These are phyloP conservation scores for Kuschelorhynchus macadamiae DNA, from an alignment of 2,888 invertebrate genomes.

Conservation along the genomic window DNA sequence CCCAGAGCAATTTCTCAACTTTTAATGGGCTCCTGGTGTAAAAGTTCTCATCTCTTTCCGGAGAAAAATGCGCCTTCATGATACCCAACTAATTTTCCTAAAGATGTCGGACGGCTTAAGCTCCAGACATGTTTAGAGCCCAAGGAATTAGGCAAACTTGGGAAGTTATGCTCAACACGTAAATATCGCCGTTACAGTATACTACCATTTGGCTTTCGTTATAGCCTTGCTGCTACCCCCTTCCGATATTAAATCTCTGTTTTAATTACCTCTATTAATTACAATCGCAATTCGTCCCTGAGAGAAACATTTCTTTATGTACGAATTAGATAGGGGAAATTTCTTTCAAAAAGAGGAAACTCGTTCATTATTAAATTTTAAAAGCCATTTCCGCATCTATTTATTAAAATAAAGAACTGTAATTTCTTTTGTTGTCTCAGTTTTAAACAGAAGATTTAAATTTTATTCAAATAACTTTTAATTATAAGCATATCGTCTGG, in stretches of 20 bases:
- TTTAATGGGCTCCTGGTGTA: constrained; percentile 41
- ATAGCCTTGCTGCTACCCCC: constrained; percentile 57
- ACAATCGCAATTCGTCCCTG: constrained; percentile 65
- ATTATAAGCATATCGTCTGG: too few relatives aligned
- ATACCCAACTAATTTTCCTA: constrained; percentile 62
- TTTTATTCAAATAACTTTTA: too few relatives aligned
- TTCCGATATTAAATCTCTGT: constrained; percentile 67
- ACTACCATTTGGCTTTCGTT: constrained; percentile 68
- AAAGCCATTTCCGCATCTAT: too few relatives aligned
- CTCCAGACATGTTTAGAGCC: constrained; percentile 68
- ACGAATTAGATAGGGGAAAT: too few relatives aligned
- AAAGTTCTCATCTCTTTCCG: constrained; percentile 39
- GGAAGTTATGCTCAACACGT: constrained; percentile 70
- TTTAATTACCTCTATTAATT: constrained; percentile 68
- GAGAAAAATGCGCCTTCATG: constrained; percentile 48
- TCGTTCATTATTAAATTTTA: too few relatives aligned
- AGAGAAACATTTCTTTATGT: too few relatives aligned
- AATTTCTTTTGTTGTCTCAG: too few relatives aligned
- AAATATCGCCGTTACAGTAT: constrained; percentile 65
- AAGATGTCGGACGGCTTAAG: constrained; percentile 67
- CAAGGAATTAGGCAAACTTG: constrained; percentile 68
- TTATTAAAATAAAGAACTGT: too few relatives aligned
- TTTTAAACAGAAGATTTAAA: too few relatives aligned
- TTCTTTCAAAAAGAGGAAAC: too few relatives aligned
- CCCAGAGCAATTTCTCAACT: constrained; percentile 42